A percentile compares a stretch with the other conserved stretches of the same genome.
Evolutionary conservation across 2,797 vertebrate genomes (phyloP).

Genomic region (Syndactyla subalaris): DNA sequence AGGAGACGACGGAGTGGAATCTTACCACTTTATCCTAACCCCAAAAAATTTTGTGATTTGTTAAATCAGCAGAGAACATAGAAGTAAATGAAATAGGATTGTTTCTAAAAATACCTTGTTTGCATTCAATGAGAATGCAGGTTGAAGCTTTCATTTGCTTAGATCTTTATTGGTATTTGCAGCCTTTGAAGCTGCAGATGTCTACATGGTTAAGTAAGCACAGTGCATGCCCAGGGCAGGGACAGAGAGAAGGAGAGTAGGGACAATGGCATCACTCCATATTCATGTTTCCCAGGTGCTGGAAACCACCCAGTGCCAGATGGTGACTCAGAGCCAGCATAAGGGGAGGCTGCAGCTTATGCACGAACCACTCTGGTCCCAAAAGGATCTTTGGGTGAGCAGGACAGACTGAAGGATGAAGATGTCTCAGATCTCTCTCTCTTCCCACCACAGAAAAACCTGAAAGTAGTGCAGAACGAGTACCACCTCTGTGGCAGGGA

Average conservation of each 20-base stretch:
- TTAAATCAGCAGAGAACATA: not conserved
- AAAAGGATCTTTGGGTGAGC: not conserved
- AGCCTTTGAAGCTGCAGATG: not conserved
- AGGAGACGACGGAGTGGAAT: not conserved
- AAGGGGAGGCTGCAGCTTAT: not conserved
- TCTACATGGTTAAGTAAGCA: not conserved
- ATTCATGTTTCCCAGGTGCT: not conserved
- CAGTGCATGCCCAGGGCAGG: not conserved
- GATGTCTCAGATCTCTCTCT: not conserved
- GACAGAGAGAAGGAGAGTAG: not conserved
- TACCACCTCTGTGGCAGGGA: not conserved
- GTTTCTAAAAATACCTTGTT: not conserved
- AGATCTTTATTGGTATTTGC: not conserved
- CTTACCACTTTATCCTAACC: not conserved
- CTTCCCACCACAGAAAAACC: not conserved
- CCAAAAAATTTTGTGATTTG: not conserved
- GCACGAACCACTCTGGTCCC: not conserved
- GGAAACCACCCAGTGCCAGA: not conserved
- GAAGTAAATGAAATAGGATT: not conserved
- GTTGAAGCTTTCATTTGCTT: not conserved
- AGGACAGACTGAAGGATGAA: not conserved
- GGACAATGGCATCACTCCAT: not conserved
- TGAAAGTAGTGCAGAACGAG: not conserved
- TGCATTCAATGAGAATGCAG: not conserved
- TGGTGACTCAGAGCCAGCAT: not conserved